A percentile compares a stretch with the other conserved stretches of the same genome.
phyloP scores from a whole-genome alignment of 2,113 vertebrate species.

The Panurus biarmicus region DNA sequence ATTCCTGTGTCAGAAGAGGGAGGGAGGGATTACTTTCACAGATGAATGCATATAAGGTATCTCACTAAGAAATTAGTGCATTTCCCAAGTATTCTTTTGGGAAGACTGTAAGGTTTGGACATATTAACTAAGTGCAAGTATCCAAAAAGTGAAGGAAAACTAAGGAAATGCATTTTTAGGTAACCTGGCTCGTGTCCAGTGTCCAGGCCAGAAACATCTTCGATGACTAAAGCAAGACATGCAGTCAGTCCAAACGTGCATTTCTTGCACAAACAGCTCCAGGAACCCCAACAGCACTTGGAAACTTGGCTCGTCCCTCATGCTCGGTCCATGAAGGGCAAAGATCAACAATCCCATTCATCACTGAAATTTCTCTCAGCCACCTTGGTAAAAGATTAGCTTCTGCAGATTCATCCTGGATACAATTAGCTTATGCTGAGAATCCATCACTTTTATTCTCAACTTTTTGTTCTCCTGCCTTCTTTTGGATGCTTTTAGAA shows the following conservation, averaged over 20 bases:
- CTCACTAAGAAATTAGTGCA: background rate
- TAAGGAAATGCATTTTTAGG: background rate
- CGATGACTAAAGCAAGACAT: background rate
- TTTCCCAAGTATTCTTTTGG: background rate
- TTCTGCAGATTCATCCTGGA: background rate
- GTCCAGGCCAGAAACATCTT: background rate
- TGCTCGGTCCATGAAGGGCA: background rate
- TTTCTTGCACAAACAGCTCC: background rate
- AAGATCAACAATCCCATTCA: background rate
- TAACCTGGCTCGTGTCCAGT: background rate
- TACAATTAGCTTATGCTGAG: background rate
- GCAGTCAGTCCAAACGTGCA: background rate
- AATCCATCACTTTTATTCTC: background rate
- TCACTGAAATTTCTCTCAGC: background rate
- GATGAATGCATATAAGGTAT: background rate
- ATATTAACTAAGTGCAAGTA: background rate
- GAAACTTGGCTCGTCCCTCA: background rate
- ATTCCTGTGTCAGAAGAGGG: background rate
- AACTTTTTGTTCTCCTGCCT: background rate
- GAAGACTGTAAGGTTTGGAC: background rate
- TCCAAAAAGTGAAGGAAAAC: background rate
- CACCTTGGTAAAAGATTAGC: background rate
- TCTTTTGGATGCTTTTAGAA: background rate
- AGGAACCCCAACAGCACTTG: fast-evolving
- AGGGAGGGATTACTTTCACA: background rate